Evolutionary conservation across 2,797 vertebrate genomes (phyloP).

Genomic region (Perodicticus potto): DNA sequence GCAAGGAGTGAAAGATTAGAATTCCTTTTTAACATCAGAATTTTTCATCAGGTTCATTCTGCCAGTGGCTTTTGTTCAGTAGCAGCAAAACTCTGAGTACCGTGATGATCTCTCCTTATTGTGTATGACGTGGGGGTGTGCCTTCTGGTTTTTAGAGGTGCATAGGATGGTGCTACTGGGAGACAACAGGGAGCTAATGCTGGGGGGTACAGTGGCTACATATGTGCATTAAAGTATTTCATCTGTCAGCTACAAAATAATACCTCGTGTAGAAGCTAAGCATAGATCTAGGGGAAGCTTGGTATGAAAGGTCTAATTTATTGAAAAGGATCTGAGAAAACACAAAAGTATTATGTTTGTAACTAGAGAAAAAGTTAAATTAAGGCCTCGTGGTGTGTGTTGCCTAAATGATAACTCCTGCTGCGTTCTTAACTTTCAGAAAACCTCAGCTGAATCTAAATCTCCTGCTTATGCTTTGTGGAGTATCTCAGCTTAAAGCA

Average conservation of each 20-base stretch:
- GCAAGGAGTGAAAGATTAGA: slow-evolving; percentile 79
- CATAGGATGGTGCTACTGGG: not conserved
- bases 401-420: slow-evolving; percentile 73
- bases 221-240: slow-evolving; percentile 85
- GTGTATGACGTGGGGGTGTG: slow-evolving; percentile 85
- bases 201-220: slow-evolving; percentile 62
- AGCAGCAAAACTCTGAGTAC: slow-evolving; percentile 70
- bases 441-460: slow-evolving; percentile 79
- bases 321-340: slow-evolving; percentile 85
- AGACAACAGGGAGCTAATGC: slow-evolving; percentile 62
- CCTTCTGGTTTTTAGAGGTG: slow-evolving; percentile 72
- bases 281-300: slow-evolving; percentile 80
- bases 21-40: slow-evolving; percentile 68
- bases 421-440: slow-evolving; percentile 75
- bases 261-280: slow-evolving; percentile 79
- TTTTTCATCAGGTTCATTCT: slow-evolving; percentile 78
- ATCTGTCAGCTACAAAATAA: slow-evolving; percentile 83
- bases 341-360: slow-evolving; percentile 79
- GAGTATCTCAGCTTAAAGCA: slow-evolving; percentile 84
- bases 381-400: slow-evolving; percentile 74
- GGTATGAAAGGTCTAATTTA: slow-evolving; percentile 82
- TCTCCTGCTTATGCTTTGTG: slow-evolving; percentile 83
- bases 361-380: slow-evolving; percentile 80
- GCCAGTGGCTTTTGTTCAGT: slow-evolving; percentile 80
- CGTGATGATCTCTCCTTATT: slow-evolving; percentile 84